These are phyloP conservation scores for Tenthredo mesomela DNA, from an alignment of 2,888 invertebrate genomes.

Conservation along the genomic window DNA sequence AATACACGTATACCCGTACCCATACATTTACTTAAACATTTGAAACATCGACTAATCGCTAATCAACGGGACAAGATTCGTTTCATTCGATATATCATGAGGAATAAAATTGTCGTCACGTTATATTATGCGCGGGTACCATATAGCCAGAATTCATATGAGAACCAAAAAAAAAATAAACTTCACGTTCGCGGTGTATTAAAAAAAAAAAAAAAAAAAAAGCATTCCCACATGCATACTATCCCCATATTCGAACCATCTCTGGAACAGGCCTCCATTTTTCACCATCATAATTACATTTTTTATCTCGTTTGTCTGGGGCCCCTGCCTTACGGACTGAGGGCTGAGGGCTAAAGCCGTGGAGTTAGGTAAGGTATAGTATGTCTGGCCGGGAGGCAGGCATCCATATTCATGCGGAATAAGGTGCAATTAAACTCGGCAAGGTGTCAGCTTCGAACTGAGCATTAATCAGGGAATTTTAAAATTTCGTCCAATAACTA, in stretches of 20 bases:
- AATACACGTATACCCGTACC: background rate
- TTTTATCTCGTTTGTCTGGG: slow-evolving; percentile 64
- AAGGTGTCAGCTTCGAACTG: slow-evolving; percentile 76
- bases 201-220: background rate
- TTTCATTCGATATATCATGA: background rate
- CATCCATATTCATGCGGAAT: slow-evolving; percentile 78
- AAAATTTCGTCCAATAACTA: slow-evolving; percentile 57
- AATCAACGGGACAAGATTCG: background rate
- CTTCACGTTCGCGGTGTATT: background rate
- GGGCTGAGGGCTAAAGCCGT: slow-evolving; percentile 49
- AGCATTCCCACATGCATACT: slow-evolving; percentile 17
- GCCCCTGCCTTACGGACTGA: slow-evolving; percentile 52
- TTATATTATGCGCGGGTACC: background rate
- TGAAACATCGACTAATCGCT: background rate
- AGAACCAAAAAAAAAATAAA: background rate
- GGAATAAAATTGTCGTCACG: background rate
- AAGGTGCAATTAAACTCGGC: slow-evolving; percentile 77
- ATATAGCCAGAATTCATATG: background rate
- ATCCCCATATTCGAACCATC: slow-evolving; percentile 49
- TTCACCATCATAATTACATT: slow-evolving; percentile 77
- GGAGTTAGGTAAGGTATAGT: slow-evolving; percentile 27
- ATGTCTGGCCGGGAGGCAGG: slow-evolving; percentile 71
- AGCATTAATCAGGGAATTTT: slow-evolving; percentile 76
- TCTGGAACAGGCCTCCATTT: slow-evolving; percentile 69
- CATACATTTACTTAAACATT: background rate